Evolutionary conservation across 2,113 vertebrate species (phyloP), one percentile per base, ranked within the genome.

Genomic region (Archilochus colubris): DNA sequence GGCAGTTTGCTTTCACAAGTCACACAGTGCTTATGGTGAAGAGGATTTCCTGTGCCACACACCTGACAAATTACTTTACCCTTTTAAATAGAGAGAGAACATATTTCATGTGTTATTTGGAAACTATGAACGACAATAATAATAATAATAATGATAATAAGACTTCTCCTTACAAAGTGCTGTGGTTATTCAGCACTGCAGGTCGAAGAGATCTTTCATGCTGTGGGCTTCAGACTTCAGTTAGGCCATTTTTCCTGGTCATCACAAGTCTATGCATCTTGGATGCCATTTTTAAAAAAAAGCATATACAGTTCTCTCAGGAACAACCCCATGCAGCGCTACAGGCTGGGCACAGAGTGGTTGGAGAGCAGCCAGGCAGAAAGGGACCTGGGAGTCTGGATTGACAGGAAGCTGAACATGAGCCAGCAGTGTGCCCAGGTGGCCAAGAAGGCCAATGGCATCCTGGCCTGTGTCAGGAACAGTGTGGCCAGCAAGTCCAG

Each of bases 21-120:
- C 22, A 98, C 98, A 93, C 99, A 99, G 86, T 93, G 86, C 40
- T 96, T 97, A 74, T 99, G 96, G 86, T 98, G 96, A 72, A 96
- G 94, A 43, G 98, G 98, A 94, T 98, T 99, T 86, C 98, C 98
- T 17, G 98, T 98, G 84, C 99, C 98, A 95, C 99, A 99, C 2
- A 48, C 94, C 28, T 36, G 90, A 95, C 98, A 99, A 89, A 98
- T 96, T 17, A 98, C 54, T 96, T 97, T 98, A 59, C 97, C 98
- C 99, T 99, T 95, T 88, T 51, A 96, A 97, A 96, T 2, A 97
- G 31, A 94, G n/a, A 95, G 94, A 86, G 53, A 91, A 86, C 30
- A 82, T 8, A 64, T 69, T 89, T 95, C 55, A 94, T 13, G 48
- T 5, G 5, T 40, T 63, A 16, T 68, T 81, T 88, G 58, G 73